phyloP scores from a whole-genome alignment of 2,888 invertebrate species.

The Caenorhabditis panamensis region DNA sequence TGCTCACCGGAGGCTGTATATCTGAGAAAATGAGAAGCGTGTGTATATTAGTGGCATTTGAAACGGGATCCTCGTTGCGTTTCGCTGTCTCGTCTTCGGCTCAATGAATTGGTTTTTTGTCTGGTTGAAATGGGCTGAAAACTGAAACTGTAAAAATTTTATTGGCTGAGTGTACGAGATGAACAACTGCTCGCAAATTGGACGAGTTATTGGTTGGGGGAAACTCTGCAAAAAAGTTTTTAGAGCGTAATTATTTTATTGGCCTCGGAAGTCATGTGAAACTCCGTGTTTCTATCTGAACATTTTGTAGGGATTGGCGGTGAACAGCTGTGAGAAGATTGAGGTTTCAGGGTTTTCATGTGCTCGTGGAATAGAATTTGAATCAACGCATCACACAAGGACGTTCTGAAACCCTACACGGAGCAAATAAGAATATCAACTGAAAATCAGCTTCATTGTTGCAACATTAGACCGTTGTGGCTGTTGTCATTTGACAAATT shows the following conservation, averaged over 20 bases:
- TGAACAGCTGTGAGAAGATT: too few species aligned
- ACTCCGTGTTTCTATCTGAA: not conserved
- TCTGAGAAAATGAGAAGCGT: conserved; percentile 65
- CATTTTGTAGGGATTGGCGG: not conserved
- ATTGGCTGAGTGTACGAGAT: not conserved
- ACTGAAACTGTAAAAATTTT: conserved; percentile 9
- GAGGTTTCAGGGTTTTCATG: too few species aligned
- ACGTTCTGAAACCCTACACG: too few species aligned
- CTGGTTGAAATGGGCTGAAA: conserved; percentile 11
- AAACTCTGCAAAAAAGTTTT: not conserved
- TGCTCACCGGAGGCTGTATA: conserved; percentile 57
- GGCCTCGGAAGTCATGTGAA: not conserved
- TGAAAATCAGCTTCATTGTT: too few species aligned
- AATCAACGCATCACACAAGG: too few species aligned
- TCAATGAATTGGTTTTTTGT: conserved; percentile 47
- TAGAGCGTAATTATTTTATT: conserved; percentile 4
- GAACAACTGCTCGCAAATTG: not conserved
- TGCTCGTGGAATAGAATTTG: too few species aligned
- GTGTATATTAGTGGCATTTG: conserved; percentile 63
- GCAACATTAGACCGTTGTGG: too few species aligned
- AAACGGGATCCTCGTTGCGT: conserved; percentile 52
- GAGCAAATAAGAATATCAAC: too few species aligned
- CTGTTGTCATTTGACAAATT: too few species aligned
- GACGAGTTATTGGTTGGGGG: not conserved
- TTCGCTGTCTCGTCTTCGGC: conserved; percentile 38